Conservation (phyloP, 2,113 vertebrate genomes). For the Leuciscus idus region DNA sequence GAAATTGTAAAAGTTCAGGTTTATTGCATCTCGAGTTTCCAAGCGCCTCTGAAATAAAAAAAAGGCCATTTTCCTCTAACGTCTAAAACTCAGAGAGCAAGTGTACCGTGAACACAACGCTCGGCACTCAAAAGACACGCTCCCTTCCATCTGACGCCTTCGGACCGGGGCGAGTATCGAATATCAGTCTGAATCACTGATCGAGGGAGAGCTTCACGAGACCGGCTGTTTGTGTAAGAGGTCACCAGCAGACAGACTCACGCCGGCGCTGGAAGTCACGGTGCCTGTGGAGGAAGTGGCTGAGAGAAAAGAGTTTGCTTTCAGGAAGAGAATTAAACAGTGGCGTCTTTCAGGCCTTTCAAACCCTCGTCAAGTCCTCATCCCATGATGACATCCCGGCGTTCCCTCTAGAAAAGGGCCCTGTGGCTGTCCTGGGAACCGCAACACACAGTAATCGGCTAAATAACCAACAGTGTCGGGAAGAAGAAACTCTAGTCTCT, state of each 20-base stretch:
- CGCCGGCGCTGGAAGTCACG: constrained; percentile 72
- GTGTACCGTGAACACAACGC: neutral
- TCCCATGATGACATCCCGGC: constrained; percentile 2
- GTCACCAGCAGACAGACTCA: constrained; percentile 59
- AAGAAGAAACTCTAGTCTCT: neutral
- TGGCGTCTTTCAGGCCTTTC: constrained; percentile 69
- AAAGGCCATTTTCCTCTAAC: neutral
- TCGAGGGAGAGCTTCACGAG: neutral
- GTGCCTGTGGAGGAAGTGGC: constrained; percentile 63
- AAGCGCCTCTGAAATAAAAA: neutral
- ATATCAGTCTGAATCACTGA: constrained; percentile 21
- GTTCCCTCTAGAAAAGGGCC: neutral
- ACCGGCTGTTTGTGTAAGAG: constrained; percentile 74
- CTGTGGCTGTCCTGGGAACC: neutral
- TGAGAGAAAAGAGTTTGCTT: constrained; percentile 55
- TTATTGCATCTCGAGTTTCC: neutral
- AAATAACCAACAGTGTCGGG: neutral
- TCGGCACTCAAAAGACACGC: neutral
- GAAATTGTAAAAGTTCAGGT: neutral
- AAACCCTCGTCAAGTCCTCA: constrained; percentile 61
- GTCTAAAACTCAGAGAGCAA: constrained; percentile 1
- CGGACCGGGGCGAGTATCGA: constrained; percentile 3
- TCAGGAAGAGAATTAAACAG: constrained; percentile 73
- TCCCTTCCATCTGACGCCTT: neutral
- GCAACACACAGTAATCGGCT: neutral